Percentiles rank a stretch among this genome's conserved stretches.
These are phyloP conservation scores for Pachycephala philippinensis DNA, from an alignment of 2,113 vertebrate species.

Conservation along the genomic window DNA sequence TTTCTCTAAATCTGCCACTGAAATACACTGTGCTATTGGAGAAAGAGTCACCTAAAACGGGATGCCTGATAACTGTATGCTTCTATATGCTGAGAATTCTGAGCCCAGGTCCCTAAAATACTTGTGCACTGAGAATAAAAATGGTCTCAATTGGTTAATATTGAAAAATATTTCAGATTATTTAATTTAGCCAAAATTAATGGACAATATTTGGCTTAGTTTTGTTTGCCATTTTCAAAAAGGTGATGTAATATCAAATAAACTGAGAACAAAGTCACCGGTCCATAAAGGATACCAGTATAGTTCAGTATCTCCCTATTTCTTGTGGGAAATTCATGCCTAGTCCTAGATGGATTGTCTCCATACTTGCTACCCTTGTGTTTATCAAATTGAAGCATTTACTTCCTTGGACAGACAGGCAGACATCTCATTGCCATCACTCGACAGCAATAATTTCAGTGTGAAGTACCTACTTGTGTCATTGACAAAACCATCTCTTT, in stretches of 20 bases:
- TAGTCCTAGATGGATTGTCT: not conserved
- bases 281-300: not conserved
- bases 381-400: not conserved
- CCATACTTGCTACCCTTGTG: not conserved
- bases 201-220: not conserved
- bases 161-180: not conserved
- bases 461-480: not conserved
- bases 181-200: not conserved
- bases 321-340: not conserved
- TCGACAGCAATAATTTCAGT: not conserved
- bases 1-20: not conserved
- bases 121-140: not conserved
- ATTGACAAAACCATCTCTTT: not conserved
- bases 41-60: not conserved
- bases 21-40: not conserved
- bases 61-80: not conserved
- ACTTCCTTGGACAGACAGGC: not conserved
- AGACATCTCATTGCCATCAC: not conserved
- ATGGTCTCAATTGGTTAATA: not conserved
- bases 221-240: not conserved
- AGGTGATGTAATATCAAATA: not conserved
- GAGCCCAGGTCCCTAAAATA: not conserved
- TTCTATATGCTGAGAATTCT: not conserved
- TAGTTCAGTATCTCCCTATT: not conserved
- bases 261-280: rapidly evolving